A percentile compares a stretch with the other conserved stretches of the same genome.
phyloP scores from a whole-genome alignment of 1,140 invertebrate species.

The Homarus americanus region DNA sequence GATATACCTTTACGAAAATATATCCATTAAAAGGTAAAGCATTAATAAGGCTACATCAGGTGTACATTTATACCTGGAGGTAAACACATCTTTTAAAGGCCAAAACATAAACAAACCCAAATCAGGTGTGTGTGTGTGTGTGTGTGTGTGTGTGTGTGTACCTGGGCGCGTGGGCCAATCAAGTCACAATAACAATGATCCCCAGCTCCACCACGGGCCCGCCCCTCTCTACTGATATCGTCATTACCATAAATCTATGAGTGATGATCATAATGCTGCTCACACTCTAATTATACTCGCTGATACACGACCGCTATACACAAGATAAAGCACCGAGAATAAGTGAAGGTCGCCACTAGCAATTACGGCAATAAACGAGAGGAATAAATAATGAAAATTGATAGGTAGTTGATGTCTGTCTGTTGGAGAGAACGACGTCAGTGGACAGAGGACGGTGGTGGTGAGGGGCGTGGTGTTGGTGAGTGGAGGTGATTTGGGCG shows the following conservation, averaged over 20 bases:
- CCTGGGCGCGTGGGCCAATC: too few species aligned
- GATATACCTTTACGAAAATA: too few species aligned
- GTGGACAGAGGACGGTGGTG: background rate
- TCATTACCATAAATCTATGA: background rate
- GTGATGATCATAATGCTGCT: background rate
- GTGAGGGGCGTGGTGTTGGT: background rate
- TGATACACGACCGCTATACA: background rate
- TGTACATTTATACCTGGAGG: too few species aligned
- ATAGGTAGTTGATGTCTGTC: background rate
- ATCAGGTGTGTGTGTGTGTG: too few species aligned
- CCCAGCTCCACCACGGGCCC: too few species aligned
- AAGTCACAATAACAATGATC: too few species aligned
- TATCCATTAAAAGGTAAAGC: too few species aligned
- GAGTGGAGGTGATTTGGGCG: background rate
- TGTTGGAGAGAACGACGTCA: too few species aligned
- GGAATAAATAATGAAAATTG: background rate
- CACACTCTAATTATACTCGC: background rate
- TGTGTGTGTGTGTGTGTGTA: too few species aligned
- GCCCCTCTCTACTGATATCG: background rate
- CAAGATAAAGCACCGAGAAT: background rate
- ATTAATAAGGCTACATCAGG: too few species aligned
- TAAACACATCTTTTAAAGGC: too few species aligned
- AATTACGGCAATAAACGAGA: background rate
- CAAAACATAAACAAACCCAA: too few species aligned
- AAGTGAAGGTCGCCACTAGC: background rate